These are phyloP conservation scores for Rhagoletis pomonella DNA, from an alignment of 1,140 invertebrate species.

Conservation along the genomic window DNA sequence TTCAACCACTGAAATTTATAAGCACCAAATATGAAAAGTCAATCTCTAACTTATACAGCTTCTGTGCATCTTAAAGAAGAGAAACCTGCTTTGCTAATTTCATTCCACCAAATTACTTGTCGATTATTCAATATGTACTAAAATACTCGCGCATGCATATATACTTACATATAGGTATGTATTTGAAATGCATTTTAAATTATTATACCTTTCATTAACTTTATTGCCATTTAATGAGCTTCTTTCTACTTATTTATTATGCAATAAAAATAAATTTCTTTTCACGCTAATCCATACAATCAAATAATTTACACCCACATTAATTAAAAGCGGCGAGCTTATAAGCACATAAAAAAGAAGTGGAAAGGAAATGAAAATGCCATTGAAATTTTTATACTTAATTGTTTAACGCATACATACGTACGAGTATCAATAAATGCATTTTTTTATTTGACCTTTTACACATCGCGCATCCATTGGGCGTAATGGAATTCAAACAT, in stretches of 20 bases:
- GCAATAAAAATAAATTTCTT: neutral
- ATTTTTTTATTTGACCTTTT: neutral
- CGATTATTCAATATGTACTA: no score
- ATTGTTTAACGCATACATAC: neutral
- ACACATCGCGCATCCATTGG: neutral
- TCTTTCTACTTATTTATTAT: neutral
- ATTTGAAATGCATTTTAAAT: no score
- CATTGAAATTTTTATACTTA: neutral
- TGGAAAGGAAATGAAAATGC: neutral
- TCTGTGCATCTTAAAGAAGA: no score
- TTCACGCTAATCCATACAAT: neutral
- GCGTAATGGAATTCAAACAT: neutral
- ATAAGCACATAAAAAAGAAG: neutral
- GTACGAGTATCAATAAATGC: neutral
- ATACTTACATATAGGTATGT: no score
- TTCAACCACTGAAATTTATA: no score
- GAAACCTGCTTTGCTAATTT: no score
- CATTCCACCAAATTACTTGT: no score
- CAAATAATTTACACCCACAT: slow-evolving; percentile 11
- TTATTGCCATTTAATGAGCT: no score
- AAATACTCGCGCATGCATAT: no score
- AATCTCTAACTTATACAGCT: no score
- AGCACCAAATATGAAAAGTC: no score
- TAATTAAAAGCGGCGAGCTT: neutral
- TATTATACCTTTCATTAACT: no score